Base-by-base conservation (phyloP, 2,888 invertebrate genomes). In the Drosophila kambysellisi region DNA sequence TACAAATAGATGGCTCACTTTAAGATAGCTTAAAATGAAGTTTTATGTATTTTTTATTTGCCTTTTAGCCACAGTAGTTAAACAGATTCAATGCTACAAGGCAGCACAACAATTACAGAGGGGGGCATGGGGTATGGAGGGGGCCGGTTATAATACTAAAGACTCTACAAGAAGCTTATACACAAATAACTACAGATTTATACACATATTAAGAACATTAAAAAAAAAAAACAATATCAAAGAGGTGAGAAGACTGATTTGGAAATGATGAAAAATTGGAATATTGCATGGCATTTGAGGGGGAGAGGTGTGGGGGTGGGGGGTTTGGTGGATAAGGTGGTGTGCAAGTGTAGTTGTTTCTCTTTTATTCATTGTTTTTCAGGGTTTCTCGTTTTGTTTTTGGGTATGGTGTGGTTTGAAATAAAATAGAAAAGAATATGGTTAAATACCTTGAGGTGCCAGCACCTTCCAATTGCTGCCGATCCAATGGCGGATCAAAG, bases 401-500 rank as follows among this genome's bases (percentile, higher is more conserved):
- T 15, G 37, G 46, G 9, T 25, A 29, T 50, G 29, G 39, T 12
- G 17, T 20, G 33, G 54, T 43, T n/a, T 46, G 25, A 25, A 46
- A 46, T 46, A 0, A 46, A 15, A 37, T 39, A 39, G 56, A 30
- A 17, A 48, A 29, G 37, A 33, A 57, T 12, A 39, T 33, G 11
- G 11, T 66, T 73, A 89, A 90, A 82, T 93, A 93, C 93, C 93
- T 93, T 93, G 92, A 92, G 92, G 93, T 92, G 92, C 92, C 92
- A 91, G 92, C 92, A 93, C 93, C 93, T 90, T 93, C 93, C 93
- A 93, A 82, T 91, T 92, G 92, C 89, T 92, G 93, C 87, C 92
- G 92, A 91, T 92, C 92, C 89, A 92, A 89, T 74, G 92, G 92
- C 87, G 94, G 95, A 93, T 96, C 96, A 93, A 95, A 96, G 91